Evolutionary conservation across 2,888 invertebrate species (phyloP).

Genomic region (Lysandra bellargus): DNA sequence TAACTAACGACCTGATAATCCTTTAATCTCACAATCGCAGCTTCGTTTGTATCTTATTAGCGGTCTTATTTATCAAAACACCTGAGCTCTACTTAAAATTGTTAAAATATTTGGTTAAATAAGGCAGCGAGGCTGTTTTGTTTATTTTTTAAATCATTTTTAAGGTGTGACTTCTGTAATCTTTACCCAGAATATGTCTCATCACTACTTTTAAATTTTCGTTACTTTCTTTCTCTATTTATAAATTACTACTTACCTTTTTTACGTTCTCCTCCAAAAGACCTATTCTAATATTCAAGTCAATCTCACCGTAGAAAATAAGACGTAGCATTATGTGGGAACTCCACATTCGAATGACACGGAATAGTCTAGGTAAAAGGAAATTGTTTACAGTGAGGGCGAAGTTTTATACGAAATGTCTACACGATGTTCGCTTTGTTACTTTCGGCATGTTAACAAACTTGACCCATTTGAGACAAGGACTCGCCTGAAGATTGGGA

Average conservation of each 20-base stretch:
- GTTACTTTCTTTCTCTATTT: background rate
- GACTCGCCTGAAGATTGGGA: constrained; percentile 11
- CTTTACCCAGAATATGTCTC: too few species aligned
- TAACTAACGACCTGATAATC: constrained; percentile 20
- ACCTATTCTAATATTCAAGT: background rate
- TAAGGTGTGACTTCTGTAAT: background rate
- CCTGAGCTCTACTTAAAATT: background rate
- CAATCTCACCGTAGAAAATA: background rate
- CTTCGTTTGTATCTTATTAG: background rate
- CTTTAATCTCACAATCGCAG: background rate
- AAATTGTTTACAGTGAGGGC: constrained; percentile 24
- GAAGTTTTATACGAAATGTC: constrained; percentile 25
- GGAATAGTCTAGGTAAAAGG: constrained; percentile 23
- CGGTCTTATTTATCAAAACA: background rate
- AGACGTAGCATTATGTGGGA: background rate
- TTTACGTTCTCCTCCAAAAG: background rate
- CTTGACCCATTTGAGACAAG: constrained; percentile 29
- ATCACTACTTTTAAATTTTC: too few species aligned
- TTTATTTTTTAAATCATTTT: background rate
- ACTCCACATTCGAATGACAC: constrained; percentile 2
- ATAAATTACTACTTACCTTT: background rate
- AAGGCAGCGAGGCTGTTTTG: background rate
- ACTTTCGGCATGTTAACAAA: constrained; percentile 26
- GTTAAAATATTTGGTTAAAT: background rate
- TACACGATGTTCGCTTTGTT: constrained; percentile 28